These are phyloP conservation scores for Ginglymostoma cirratum DNA, from an alignment of 2,113 vertebrate genomes.

Conservation along the genomic window DNA sequence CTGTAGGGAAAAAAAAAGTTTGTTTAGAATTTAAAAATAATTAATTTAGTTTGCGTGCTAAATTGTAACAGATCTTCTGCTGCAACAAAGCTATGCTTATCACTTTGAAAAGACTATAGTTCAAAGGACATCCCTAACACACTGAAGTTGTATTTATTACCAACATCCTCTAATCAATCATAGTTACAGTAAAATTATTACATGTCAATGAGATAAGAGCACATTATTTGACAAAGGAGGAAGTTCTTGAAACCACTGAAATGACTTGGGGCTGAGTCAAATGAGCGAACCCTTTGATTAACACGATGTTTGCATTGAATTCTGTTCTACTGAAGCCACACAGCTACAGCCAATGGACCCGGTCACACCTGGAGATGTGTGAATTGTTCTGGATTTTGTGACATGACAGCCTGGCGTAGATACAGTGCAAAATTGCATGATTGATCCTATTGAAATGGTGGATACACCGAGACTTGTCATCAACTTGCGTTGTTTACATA, in stretches of 20 bases:
- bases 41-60: background rate
- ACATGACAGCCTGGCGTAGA: background rate
- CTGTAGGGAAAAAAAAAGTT: background rate
- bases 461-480: background rate
- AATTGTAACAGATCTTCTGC: background rate
- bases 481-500: background rate
- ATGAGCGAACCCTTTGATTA: background rate
- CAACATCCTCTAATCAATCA: conserved; percentile 23
- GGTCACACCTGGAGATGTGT: background rate
- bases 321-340: background rate
- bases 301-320: background rate
- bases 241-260: background rate
- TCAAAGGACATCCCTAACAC: background rate
- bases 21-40: background rate
- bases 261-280: background rate
- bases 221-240: background rate
- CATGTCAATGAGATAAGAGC: background rate
- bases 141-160: background rate
- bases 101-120: background rate
- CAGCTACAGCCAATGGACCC: no score
- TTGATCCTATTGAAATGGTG: background rate
- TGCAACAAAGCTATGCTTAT: background rate
- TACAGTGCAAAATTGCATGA: background rate
- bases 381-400: background rate
- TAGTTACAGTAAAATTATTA: background rate